A percentile compares a stretch with the other conserved stretches of the same genome.
phyloP scores from a whole-genome alignment of 2,797 vertebrate genomes.

The Chelonia mydas region DNA sequence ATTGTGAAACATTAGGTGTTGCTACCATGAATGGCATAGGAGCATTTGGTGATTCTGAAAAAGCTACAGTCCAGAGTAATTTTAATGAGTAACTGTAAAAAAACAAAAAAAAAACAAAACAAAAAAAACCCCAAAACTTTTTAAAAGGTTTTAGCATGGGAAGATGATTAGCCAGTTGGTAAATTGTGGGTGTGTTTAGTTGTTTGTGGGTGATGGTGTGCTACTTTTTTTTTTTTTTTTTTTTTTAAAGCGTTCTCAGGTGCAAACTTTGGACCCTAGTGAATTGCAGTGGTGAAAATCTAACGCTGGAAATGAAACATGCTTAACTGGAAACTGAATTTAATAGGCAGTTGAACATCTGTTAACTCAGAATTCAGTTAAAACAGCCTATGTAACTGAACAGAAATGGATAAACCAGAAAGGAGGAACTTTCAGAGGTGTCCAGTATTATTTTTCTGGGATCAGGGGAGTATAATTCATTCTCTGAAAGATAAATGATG shows the following conservation, averaged over 20 bases:
- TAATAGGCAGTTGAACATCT: not conserved
- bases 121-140: rapidly evolving
- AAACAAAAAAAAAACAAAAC: not conserved
- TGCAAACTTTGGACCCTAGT: not conserved
- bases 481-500: not conserved
- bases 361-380: not conserved
- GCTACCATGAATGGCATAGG: not conserved
- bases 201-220: not conserved
- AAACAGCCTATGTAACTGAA: not conserved
- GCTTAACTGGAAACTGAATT: not conserved
- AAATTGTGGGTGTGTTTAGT: not conserved
- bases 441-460: conserved; percentile 35
- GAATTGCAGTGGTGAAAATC: not conserved
- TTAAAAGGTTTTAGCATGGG: rapidly evolving
- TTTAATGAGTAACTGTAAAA: not conserved
- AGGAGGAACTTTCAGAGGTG: conserved; percentile 34
- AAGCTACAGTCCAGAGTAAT: not conserved
- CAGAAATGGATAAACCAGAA: not conserved
- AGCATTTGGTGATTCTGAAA: not conserved
- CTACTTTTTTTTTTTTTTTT: too few species aligned
- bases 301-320: not conserved
- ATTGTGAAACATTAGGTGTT: not conserved
- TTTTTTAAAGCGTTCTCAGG: not conserved
- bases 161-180: not conserved
- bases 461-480: conserved; percentile 40